A percentile compares a stretch with the other conserved stretches of the same genome.
Evolutionary conservation across 37 sponge, comb jelly and placozoan species (phyloP).

Genomic region (Lycopodina hypogea): DNA sequence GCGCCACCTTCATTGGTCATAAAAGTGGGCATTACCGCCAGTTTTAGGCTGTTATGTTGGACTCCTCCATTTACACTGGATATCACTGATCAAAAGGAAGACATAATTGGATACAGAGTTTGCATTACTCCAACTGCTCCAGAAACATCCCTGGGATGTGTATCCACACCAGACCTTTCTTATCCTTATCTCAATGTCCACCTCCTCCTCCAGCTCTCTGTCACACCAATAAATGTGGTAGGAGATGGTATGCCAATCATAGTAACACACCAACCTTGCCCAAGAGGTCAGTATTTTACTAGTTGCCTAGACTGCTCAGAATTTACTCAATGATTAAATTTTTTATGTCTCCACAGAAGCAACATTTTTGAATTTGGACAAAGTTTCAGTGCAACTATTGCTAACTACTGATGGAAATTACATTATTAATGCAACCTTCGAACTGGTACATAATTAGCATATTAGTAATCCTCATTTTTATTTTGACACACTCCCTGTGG

Average conservation of each 20-base stretch:
- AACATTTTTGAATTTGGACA: not conserved
- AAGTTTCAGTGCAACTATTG: not conserved
- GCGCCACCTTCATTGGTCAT: not conserved
- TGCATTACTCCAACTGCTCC: not conserved
- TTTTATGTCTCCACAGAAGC: not conserved
- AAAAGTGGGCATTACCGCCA: not conserved
- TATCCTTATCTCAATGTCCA: slow-evolving; percentile 2
- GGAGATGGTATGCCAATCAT: slow-evolving; percentile 11
- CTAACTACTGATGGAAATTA: not conserved
- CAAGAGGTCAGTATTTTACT: not conserved
- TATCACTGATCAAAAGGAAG: slow-evolving; percentile 8
- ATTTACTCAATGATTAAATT: no score
- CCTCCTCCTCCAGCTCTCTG: slow-evolving; percentile 10
- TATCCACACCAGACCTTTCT: not conserved
- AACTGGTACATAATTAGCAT: no score
- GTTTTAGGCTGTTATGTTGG: not conserved
- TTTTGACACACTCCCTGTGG: no score
- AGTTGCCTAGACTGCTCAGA: not conserved
- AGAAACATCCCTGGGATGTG: not conserved
- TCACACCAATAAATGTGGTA: slow-evolving; percentile 18
- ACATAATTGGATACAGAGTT: slow-evolving; percentile 12
- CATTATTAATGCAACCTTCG: not conserved
- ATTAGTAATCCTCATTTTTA: no score
- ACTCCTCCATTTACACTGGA: slow-evolving; percentile 13
- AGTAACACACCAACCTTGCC: slow-evolving; percentile 2